A percentile compares a stretch with the other conserved stretches of the same genome.
phyloP scores from a whole-genome alignment of 2,113 vertebrate genomes.

The Trinectes maculatus region DNA sequence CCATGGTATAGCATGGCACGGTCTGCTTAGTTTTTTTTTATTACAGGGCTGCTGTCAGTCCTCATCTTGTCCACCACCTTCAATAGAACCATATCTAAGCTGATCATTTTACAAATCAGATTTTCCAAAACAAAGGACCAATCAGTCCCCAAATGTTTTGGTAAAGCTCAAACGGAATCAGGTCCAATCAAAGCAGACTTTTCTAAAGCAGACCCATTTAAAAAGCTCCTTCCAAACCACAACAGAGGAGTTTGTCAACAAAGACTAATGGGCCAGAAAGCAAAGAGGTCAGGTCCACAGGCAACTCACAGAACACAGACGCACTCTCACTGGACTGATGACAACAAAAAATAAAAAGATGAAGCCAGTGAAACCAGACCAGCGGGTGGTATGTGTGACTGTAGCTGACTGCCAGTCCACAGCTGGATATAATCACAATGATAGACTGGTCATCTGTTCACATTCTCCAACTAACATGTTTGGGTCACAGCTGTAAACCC shows the following conservation, averaged over 20 bases:
- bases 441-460: slow-evolving; percentile 40
- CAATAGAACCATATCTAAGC: slow-evolving; percentile 38
- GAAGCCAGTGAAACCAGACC: slow-evolving; percentile 29
- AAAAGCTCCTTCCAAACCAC: slow-evolving; percentile 11
- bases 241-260: slow-evolving; percentile 10
- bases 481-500: slow-evolving; percentile 12
- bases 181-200: neutral
- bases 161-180: neutral
- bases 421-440: slow-evolving; percentile 46
- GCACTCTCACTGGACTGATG: slow-evolving; percentile 5
- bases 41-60: too few relatives aligned
- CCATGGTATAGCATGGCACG: slow-evolving; percentile 21
- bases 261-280: slow-evolving; percentile 11
- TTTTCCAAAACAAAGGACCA: neutral
- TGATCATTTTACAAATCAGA: slow-evolving; percentile 18
- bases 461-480: neutral
- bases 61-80: slow-evolving; percentile 12
- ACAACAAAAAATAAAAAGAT: slow-evolving; percentile 5
- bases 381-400: slow-evolving; percentile 1
- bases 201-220: too few relatives aligned
- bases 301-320: neutral
- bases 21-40: neutral
- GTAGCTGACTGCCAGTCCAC: slow-evolving; percentile 20
- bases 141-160: neutral
- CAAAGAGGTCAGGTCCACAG: slow-evolving; percentile 13